Percentiles rank a stretch among this genome's conserved stretches.
Conservation (phyloP, 1,140 invertebrate genomes). For the Pissodes strobi region DNA sequence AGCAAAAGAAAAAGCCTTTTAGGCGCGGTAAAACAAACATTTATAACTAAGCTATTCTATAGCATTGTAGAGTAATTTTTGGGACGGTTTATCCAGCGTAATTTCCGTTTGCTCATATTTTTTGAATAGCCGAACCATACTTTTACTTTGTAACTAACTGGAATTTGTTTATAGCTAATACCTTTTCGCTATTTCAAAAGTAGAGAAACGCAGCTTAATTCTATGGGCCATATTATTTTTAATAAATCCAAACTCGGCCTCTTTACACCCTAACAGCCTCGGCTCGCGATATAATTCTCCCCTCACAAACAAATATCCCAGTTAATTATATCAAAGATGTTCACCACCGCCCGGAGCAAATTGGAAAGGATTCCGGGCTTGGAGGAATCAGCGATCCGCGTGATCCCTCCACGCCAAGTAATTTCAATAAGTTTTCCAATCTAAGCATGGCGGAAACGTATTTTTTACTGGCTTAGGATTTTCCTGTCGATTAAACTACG, state of each 20-base stretch:
- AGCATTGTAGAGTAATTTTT: too few relatives aligned
- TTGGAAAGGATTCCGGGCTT: conserved; percentile 18
- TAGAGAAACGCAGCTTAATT: too few relatives aligned
- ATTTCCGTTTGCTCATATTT: too few relatives aligned
- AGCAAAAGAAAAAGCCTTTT: too few relatives aligned
- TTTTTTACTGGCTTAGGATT: conserved; percentile 22
- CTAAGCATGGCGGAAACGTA: conserved; percentile 12
- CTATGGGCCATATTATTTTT: conserved; percentile 12
- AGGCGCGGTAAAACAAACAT: too few relatives aligned
- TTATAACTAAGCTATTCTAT: too few relatives aligned
- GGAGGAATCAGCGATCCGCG: conserved; percentile 23
- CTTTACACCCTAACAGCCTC: conserved; percentile 22
- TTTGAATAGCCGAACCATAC: too few relatives aligned
- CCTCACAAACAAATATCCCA: conserved; percentile 26
- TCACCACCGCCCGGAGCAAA: conserved; percentile 20
- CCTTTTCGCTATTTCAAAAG: too few relatives aligned
- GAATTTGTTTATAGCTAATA: too few relatives aligned
- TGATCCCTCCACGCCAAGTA: conserved; percentile 6
- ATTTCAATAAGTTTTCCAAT: conserved; percentile 36
- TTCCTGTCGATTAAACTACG: conserved; percentile 22
- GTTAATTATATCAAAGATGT: conserved; percentile 36
- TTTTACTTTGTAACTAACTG: too few relatives aligned
- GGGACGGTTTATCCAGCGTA: too few relatives aligned
- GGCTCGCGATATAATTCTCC: conserved; percentile 9
- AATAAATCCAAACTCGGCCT: conserved; percentile 13